Conservation (phyloP, 1,140 invertebrate species). For the Rhopalosiphum maidis region DNA sequence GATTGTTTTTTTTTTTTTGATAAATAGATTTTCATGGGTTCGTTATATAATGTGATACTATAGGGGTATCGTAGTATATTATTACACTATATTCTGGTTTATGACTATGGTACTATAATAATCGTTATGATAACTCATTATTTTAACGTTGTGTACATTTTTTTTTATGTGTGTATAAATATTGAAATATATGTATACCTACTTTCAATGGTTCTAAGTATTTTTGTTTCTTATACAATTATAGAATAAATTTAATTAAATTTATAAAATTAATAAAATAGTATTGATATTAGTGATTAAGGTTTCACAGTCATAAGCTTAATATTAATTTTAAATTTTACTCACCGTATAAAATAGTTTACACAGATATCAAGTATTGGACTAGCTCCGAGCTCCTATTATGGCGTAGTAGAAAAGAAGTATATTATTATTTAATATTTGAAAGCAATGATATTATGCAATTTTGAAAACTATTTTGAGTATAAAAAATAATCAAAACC, state of each 20-base stretch:
- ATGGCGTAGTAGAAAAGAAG: too few relatives aligned
- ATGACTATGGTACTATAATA: background rate
- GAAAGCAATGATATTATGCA: too few relatives aligned
- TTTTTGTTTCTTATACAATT: background rate
- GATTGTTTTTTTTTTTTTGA: background rate
- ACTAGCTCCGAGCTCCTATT: background rate
- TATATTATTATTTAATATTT: too few relatives aligned
- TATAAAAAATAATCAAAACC: background rate
- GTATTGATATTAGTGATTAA: background rate
- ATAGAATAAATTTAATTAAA: background rate
- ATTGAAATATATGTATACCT: background rate
- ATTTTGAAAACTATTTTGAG: background rate
- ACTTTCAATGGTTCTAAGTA: background rate
- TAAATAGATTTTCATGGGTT: background rate
- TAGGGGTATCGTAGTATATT: too few relatives aligned
- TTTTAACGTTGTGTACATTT: background rate
- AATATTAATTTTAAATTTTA: background rate
- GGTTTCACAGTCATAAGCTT: background rate
- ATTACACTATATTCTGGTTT: too few relatives aligned
- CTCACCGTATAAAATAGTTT: background rate
- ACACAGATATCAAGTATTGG: background rate
- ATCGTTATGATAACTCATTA: background rate
- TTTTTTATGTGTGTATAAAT: background rate
- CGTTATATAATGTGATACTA: background rate
- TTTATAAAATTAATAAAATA: background rate